phyloP scores from a whole-genome alignment of 92 coral and sea anemone species.

The Epizoanthus stellaris region DNA sequence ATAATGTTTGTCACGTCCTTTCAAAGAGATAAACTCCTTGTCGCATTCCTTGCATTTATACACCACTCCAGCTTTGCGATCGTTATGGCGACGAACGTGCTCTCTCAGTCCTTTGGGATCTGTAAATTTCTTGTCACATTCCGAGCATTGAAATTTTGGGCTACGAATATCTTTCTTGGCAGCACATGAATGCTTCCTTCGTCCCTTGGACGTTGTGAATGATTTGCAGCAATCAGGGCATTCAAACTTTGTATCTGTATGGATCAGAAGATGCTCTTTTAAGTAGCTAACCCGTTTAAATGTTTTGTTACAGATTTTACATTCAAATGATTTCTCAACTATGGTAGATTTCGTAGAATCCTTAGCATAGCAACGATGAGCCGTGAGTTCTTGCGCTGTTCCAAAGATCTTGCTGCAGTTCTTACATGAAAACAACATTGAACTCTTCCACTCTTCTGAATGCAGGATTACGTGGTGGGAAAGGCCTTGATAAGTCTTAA shows the following conservation, averaged over 20 bases:
- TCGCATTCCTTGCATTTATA: neutral
- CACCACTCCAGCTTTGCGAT: neutral
- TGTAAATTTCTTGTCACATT: neutral
- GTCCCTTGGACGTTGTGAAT: neutral
- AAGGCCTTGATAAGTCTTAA: neutral
- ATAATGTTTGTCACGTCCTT: neutral
- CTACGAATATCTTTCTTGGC: neutral
- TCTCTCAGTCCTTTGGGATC: neutral
- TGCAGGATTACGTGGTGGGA: neutral
- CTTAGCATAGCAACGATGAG: neutral
- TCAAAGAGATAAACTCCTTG: neutral
- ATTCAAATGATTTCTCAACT: neutral
- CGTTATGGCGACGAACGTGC: neutral
- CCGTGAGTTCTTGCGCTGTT: neutral
- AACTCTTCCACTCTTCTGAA: neutral
- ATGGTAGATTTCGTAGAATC: neutral
- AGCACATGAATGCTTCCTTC: neutral
- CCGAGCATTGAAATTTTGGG: neutral
- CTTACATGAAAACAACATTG: neutral
- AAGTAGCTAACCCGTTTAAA: neutral
- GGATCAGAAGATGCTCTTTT: neutral
- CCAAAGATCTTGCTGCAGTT: neutral
- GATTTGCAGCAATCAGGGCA: neutral
- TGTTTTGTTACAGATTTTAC: neutral
- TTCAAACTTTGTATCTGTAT: neutral